Base-by-base conservation (phyloP, 2,888 invertebrate genomes). In the Limnephilus rhombicus region DNA sequence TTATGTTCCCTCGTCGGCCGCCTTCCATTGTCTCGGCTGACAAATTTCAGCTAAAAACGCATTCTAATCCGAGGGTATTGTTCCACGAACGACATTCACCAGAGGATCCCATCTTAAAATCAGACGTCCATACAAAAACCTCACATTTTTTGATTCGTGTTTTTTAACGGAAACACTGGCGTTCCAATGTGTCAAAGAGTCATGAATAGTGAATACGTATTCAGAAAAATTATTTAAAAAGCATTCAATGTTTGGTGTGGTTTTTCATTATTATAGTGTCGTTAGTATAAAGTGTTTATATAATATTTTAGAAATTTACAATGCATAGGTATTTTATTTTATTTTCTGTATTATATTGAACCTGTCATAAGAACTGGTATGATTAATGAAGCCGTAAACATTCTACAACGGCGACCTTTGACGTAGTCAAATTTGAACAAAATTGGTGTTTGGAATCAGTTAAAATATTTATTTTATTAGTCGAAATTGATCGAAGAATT, bases 1-100 rank as follows among this genome's bases (percentile, higher is more conserved):
- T 83, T 83, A 24, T 83, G 18, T n/a, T n/a, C 83, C 83, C 83
- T 34, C 83, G 24, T 41, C 34, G 37, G 83, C 83, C 83, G 37
- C 83, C 34, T 18, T 34, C 83, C 83, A 24, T 83, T 83, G 83
- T 83, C 37, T 41, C 83, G 24, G 37, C 83, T 83, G 83, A 83
- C 83, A 83, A 83, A 83, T 83, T 83, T 83, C 83, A 37, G 37
- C 83, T 41, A 41, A 41, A 83, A 41, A 83, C 83, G 83, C 37
- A 83, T 83, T 41, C 83, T 37, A 83, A 37, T 83, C 83, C 83
- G 37, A 83, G 24, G 11, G 37, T 11, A 83, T 83, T 83, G 83
- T 83, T 83, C 83, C 9, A 83, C 37, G 34, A 83, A 34, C 24
- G 83, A 83, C 83, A 83, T 18, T 37, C 37, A 37, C 83, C 83